Evolutionary conservation across 1,140 invertebrate species (phyloP).

Genomic region (Eulimnadia texana): DNA sequence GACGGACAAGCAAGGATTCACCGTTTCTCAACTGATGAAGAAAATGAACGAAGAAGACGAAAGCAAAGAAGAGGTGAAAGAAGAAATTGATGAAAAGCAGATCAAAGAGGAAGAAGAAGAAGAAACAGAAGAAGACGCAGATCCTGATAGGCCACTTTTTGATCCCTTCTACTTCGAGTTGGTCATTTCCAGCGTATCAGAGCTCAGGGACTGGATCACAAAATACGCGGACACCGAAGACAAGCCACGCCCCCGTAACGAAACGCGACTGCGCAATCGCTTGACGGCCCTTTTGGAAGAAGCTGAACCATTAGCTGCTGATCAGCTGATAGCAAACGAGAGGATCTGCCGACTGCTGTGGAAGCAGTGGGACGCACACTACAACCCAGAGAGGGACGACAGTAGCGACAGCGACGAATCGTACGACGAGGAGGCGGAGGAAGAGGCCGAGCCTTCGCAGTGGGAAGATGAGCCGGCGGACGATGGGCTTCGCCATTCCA

Average conservation of each 20-base stretch:
- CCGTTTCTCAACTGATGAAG: neutral
- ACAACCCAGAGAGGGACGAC: neutral
- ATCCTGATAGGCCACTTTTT: neutral
- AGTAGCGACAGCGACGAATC: neutral
- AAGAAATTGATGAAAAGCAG: neutral
- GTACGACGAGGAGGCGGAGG: neutral
- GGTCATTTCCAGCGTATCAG: slow-evolving; percentile 7
- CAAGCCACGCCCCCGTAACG: slow-evolving; percentile 3
- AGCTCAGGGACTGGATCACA: slow-evolving; percentile 12
- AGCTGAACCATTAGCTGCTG: slow-evolving; percentile 1
- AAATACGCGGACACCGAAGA: neutral
- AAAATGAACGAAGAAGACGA: neutral
- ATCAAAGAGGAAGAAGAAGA: slow-evolving; percentile 6
- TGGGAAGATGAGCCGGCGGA: neutral
- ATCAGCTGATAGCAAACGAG: slow-evolving; percentile 7
- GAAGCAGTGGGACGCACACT: slow-evolving; percentile 8
- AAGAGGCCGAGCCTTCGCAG: neutral
- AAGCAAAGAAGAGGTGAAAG: neutral
- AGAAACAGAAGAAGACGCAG: neutral
- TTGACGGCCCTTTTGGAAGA: slow-evolving; percentile 5
- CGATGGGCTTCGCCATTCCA: slow-evolving; percentile 3
- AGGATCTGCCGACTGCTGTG: slow-evolving; percentile 10
- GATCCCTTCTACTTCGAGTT: slow-evolving; percentile 13
- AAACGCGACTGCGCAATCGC: slow-evolving; percentile 3
- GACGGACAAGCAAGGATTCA: neutral